Evolutionary conservation across 2,888 invertebrate genomes (phyloP).

Genomic region (Lucinisca nassula): DNA sequence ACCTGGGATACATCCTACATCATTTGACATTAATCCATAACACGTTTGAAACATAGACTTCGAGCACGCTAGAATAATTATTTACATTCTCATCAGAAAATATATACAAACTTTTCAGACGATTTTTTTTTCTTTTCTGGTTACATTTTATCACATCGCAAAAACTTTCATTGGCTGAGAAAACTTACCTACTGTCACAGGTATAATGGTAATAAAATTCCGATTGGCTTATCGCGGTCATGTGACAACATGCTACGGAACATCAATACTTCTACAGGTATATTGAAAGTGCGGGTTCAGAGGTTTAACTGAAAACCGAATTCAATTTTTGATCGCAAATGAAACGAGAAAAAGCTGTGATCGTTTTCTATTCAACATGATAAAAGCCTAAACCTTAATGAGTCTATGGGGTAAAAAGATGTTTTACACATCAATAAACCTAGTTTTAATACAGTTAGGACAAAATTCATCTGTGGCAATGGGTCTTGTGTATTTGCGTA

Average conservation of each 20-base stretch:
- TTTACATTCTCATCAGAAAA: constrained; percentile 11
- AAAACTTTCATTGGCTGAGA: constrained; percentile 1
- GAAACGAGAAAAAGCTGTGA: constrained; percentile 4
- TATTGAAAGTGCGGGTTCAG: constrained; percentile 7
- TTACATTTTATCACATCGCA: not conserved
- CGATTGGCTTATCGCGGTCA: not conserved
- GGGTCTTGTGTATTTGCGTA: not conserved
- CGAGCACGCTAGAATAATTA: constrained; percentile 4
- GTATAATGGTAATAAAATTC: not conserved
- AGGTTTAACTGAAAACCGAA: not conserved
- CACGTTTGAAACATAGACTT: not conserved
- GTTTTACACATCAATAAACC: not conserved
- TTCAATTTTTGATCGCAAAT: constrained; percentile 7
- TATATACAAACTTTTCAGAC: constrained; percentile 13
- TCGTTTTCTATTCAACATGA: not conserved
- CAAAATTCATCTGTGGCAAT: no score
- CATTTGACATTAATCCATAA: not conserved
- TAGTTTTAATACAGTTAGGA: no score
- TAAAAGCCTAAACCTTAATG: not conserved
- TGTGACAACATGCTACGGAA: not conserved
- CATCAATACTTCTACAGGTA: not conserved
- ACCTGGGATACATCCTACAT: not conserved
- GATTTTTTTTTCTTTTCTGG: not conserved
- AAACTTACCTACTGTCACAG: not conserved
- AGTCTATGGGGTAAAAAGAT: not conserved